Conservation (phyloP, 2,888 invertebrate genomes). For the Noctua janthe region DNA sequence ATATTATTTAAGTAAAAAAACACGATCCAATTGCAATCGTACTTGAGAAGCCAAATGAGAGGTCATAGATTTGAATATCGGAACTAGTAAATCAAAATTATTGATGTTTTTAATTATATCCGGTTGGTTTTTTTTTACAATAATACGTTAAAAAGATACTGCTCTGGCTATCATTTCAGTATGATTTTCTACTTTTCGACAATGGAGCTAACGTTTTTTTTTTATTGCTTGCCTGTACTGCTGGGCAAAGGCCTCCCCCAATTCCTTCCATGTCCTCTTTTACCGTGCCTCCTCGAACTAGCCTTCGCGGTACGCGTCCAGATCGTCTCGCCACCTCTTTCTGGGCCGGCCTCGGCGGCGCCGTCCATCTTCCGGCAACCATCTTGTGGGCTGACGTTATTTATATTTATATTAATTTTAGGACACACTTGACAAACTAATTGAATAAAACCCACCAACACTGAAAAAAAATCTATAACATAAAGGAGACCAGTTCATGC, state of each 20-base stretch:
- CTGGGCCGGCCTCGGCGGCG: too few relatives aligned
- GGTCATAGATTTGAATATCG: constrained; percentile 23
- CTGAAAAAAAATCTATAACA: neutral
- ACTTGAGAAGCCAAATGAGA: neutral
- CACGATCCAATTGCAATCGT: neutral
- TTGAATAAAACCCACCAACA: neutral
- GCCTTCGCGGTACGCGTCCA: too few relatives aligned
- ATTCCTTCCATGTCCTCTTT: too few relatives aligned
- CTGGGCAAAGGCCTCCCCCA: too few relatives aligned
- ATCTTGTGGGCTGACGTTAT: too few relatives aligned
- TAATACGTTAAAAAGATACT: neutral
- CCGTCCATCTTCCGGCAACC: too few relatives aligned
- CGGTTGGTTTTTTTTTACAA: neutral
- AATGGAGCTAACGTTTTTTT: too few relatives aligned
- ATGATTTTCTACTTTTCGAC: neutral
- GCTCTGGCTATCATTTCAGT: neutral
- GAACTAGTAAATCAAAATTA: constrained; percentile 11
- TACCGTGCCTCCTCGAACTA: too few relatives aligned
- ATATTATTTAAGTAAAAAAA: neutral
- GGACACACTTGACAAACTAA: neutral
- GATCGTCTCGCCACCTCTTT: too few relatives aligned
- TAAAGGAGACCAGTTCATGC: neutral
- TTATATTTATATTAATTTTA: neutral
- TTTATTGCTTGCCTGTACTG: too few relatives aligned
- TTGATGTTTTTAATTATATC: neutral